These are phyloP conservation scores for Mormyrus lacerda DNA, from an alignment of 2,113 vertebrate genomes.

Conservation along the genomic window DNA sequence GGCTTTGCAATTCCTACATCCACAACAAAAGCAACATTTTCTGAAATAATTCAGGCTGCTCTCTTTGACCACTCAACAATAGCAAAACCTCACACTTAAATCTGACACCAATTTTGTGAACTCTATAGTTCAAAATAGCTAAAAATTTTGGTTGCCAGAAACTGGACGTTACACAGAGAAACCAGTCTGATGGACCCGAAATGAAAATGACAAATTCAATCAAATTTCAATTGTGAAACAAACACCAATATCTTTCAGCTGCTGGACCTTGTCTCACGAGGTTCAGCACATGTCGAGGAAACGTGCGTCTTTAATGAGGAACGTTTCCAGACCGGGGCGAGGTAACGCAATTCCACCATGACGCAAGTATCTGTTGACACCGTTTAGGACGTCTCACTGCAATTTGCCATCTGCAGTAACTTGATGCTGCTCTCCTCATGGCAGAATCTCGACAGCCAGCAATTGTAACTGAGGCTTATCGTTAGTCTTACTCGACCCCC, in stretches of 20 bases:
- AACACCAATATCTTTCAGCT: not conserved
- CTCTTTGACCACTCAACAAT: not conserved
- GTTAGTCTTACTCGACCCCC: not conserved
- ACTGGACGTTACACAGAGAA: not conserved
- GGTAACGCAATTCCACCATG: not conserved
- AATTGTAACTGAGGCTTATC: not conserved
- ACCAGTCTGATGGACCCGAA: not conserved
- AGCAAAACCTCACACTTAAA: not conserved
- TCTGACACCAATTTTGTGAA: not conserved
- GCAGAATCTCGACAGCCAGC: not conserved
- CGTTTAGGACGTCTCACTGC: not conserved
- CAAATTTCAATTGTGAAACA: not conserved
- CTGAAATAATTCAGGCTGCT: not conserved
- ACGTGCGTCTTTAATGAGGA: not conserved
- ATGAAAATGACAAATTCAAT: not conserved
- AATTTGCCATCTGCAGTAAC: not conserved
- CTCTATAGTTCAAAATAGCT: not conserved
- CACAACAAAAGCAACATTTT: not conserved
- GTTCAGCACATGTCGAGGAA: not conserved
- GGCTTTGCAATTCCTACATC: not conserved
- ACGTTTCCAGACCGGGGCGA: not conserved
- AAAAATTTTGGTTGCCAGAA: not conserved
- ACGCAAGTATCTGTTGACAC: constrained; percentile 9
- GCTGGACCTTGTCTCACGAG: not conserved
- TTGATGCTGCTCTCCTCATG: not conserved